Base-by-base conservation (phyloP, 1,140 invertebrate genomes). In the Hyles euphorbiae region DNA sequence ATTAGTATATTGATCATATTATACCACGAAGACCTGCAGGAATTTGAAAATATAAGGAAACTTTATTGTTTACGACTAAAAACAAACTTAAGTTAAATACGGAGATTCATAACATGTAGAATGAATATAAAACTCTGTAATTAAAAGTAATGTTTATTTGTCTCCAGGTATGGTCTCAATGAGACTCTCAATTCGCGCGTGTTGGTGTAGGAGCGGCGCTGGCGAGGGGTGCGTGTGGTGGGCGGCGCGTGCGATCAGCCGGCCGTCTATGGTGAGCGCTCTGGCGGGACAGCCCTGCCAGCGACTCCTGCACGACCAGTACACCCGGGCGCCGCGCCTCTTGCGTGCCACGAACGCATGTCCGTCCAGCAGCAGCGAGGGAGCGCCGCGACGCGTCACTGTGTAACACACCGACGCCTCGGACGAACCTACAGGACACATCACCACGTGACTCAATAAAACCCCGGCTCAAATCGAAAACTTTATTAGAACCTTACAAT, bases 361-460 rank as follows among this genome's bases (percentile, higher is more conserved):
- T 0, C 81, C 86, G 57, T 77, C 77, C 53, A 88, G 47, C 57
- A 86, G 34, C 45, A 88, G 72, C 48, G 82, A 76, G 5, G 78
- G 77, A 3, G 83, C 86, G 7, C 86, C 86, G 3, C 86, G 76
- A 55, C 78, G 70, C 44, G 86, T 88, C 68, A 84, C 68, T 51
- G 81, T 70, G 55, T 86, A 87, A 46, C 65, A 63, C 60, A 82
- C 73, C 54, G 55, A 58, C 58, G 22, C 47, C 45, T 58, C 59
- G 5, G 51, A 40, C 58, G 56, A 56, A 22, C 54, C 58, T 64
- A 60, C 34, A 56, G 48, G 11, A 52, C 45, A 63, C 34, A 40
- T 40, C 36, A 40, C 36, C 36, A 40, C 4, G 2, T 40, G 8
- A 40, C 4, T 40, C 2, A 54, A 11, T 32, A 54, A 44, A 54